Conservation (phyloP, 2,113 vertebrate species). For the Hemibagrus wyckioides region DNA sequence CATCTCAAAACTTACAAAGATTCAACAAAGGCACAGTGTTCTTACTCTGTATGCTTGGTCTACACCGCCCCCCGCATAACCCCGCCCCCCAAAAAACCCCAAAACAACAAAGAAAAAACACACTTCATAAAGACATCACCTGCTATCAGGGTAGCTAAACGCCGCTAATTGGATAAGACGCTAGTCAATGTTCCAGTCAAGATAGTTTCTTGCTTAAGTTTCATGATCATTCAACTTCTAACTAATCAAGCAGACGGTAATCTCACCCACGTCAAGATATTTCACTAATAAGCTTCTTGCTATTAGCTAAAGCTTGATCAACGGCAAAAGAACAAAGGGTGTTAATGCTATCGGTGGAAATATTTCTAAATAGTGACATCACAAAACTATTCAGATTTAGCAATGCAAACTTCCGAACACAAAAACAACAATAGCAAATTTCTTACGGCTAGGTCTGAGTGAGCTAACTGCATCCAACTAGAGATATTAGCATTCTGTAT, state of each 20-base stretch:
- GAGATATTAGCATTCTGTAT: not conserved
- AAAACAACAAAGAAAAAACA: not conserved
- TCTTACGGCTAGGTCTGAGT: not conserved
- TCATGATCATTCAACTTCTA: not conserved
- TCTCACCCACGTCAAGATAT: not conserved
- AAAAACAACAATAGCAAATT: not conserved
- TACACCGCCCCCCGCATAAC: not conserved
- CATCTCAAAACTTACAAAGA: conserved; percentile 22
- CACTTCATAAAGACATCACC: not conserved
- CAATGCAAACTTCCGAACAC: too few species aligned
- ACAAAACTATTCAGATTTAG: too few species aligned
- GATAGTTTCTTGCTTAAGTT: not conserved
- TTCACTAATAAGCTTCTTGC: not conserved
- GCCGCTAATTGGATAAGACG: not conserved
- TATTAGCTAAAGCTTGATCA: not conserved
- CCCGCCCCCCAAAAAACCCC: too few species aligned
- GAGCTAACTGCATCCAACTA: not conserved
- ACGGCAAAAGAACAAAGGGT: not conserved
- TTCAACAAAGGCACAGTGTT: conserved; percentile 80
- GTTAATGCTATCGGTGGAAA: not conserved
- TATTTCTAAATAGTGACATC: too few species aligned
- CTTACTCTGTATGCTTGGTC: not conserved
- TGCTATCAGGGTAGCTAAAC: not conserved
- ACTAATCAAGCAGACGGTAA: not conserved
- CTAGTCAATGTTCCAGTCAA: not conserved